phyloP scores from a whole-genome alignment of 2,888 invertebrate species.

The Tupiocoris notatus region DNA sequence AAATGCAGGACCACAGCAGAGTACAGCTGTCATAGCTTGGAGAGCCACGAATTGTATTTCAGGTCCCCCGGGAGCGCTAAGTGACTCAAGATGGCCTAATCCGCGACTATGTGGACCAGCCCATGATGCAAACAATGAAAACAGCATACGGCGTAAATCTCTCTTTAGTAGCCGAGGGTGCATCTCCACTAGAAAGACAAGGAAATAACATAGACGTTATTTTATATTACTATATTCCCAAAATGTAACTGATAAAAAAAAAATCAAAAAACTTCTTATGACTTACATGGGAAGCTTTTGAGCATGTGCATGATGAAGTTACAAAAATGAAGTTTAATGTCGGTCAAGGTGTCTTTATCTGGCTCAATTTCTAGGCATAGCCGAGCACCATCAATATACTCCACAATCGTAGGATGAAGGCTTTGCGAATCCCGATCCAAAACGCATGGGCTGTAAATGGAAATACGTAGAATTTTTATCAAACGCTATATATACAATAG shows the following conservation, averaged over 20 bases:
- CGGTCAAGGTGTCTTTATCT: constrained; percentile 84
- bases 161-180: constrained; percentile 81
- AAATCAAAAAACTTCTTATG: too few species aligned
- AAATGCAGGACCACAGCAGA: constrained; percentile 95
- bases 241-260: too few species aligned
- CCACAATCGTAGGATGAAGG: constrained; percentile 82
- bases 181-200: constrained; percentile 71
- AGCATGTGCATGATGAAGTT: constrained; percentile 91
- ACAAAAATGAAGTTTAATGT: constrained; percentile 90
- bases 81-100: constrained; percentile 53
- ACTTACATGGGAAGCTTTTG: constrained; percentile 85
- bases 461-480: too few species aligned
- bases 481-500: constrained; percentile 54
- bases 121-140: constrained; percentile 91
- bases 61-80: constrained; percentile 39
- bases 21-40: constrained; percentile 91
- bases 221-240: too few species aligned
- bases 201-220: too few species aligned
- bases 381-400: constrained; percentile 92
- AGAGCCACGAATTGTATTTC: constrained; percentile 64
- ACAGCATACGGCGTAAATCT: constrained; percentile 81
- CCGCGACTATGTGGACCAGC: constrained; percentile 82
- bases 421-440: constrained; percentile 80
- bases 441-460: constrained; percentile 64
- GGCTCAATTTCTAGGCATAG: constrained; percentile 88